Base-by-base conservation (phyloP, 2,797 vertebrate genomes). In the Phoebastria nigripes region DNA sequence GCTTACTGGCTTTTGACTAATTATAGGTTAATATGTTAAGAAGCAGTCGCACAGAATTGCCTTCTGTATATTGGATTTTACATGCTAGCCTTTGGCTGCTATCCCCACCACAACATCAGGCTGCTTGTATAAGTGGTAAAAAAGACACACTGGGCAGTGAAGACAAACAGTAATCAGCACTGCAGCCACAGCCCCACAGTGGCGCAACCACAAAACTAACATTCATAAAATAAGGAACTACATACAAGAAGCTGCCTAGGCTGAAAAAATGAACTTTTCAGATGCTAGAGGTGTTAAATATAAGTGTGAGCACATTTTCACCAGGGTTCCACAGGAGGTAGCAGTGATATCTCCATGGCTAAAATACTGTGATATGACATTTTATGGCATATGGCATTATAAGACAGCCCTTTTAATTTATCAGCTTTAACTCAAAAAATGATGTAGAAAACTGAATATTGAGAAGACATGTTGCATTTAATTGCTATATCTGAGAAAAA, bases 151-250 rank as follows among this genome's bases (percentile, higher is more conserved):
- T 94, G 93, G 93, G 93, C 96, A 94, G 86, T 58, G 94, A 98
- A 97, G 97, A 97, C 97, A 98, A 98, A 97, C 93, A 97, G 96
- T 95, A 97, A 97, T 95, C 93, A 84, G 96, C 96, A 91, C 96
- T 54, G 92, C 96, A 97, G 97, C 97, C 97, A 78, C 96, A 97
- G 95, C 74, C 94, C 96, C 97, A 92, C 97, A 89, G 97, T 93
- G 94, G 93, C 65, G 39, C 90, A 93, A 85, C 97, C 96, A 95
- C 97, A 98, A 98, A 98, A 98, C 96, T 95, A 86, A 98, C 97
- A 98, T 98, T 98, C 98, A 98, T 98, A 94, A 95, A 97, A 97
- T 97, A 97, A 98, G 97, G 94, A 96, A 88, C 96, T 93, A 80
- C 87, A 92, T 94, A 96, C 97, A 94, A 97, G 97, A 97, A 93